Evolutionary conservation across 64 coral and sea anemone genomes (phyloP).

Genomic region (Porites lutea): DNA sequence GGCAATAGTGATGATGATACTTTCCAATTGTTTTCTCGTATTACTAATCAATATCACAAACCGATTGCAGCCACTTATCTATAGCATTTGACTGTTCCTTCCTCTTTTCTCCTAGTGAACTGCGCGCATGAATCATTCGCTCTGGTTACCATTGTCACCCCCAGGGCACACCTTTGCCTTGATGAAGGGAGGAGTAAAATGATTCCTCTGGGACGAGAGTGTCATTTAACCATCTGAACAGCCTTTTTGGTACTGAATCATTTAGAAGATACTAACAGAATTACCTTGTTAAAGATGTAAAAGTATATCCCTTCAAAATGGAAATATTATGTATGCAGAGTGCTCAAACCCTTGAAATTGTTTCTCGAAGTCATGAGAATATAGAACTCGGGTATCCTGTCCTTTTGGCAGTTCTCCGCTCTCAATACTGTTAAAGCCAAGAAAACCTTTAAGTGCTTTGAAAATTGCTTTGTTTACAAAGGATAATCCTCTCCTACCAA

Average conservation of each 20-base stretch:
- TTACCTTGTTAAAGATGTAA: neutral
- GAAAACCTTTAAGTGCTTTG: neutral
- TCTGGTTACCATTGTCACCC: neutral
- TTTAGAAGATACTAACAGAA: neutral
- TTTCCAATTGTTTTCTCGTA: too few relatives aligned
- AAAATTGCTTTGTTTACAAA: too few relatives aligned
- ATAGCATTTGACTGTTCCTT: neutral
- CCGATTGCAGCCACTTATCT: too few relatives aligned
- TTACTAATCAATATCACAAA: too few relatives aligned
- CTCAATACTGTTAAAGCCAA: neutral
- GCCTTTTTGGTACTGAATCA: neutral
- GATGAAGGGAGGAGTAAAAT: conserved; percentile 7
- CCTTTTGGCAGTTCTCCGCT: neutral
- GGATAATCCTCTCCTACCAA: too few relatives aligned
- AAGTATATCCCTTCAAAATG: neutral
- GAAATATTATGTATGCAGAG: neutral
- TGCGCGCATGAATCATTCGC: neutral
- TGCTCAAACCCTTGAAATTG: neutral
- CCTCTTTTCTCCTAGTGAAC: neutral
- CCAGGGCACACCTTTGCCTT: neutral
- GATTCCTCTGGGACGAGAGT: conserved; percentile 5
- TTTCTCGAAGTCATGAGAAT: neutral
- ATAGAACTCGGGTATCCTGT: neutral
- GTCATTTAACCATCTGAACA: neutral
- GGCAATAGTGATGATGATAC: too few relatives aligned